These are phyloP conservation scores for Nycticorax nycticorax DNA, from an alignment of 2,113 vertebrate species.

Conservation along the genomic window DNA sequence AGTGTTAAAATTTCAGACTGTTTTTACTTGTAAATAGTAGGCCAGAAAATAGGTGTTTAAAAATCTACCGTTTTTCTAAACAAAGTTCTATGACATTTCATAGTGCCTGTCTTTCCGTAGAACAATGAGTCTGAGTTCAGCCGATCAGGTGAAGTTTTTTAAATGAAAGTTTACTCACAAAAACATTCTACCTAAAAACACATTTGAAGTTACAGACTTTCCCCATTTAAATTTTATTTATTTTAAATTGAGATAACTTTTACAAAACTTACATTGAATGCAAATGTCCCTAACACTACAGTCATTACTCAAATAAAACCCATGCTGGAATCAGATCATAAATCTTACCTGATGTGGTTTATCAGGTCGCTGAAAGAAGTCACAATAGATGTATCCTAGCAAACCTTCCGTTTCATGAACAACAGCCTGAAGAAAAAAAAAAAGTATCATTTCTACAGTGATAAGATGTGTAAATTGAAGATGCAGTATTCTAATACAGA, in stretches of 20 bases:
- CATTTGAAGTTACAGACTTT: not conserved
- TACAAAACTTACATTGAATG: not conserved
- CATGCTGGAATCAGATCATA: not conserved
- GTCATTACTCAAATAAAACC: not conserved
- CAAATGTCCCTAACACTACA: not conserved
- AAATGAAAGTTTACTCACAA: not conserved
- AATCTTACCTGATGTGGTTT: slow-evolving; percentile 92
- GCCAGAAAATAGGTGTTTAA: not conserved
- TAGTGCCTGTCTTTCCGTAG: not conserved
- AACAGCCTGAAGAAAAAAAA: slow-evolving; percentile 81
- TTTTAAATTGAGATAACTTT: not conserved
- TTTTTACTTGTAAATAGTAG: not conserved
- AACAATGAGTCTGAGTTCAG: not conserved
- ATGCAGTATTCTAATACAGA: not conserved
- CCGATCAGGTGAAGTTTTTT: not conserved
- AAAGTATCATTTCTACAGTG: not conserved
- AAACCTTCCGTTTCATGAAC: slow-evolving; percentile 94
- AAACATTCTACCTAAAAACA: not conserved
- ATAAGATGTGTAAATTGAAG: not conserved
- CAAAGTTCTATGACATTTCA: not conserved
- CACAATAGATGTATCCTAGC: slow-evolving; percentile 96
- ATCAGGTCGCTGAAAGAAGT: slow-evolving; percentile 90
- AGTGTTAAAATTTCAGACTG: not conserved
- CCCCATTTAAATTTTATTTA: not conserved
- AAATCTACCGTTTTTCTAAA: not conserved